These are phyloP conservation scores for Drosophila sordidula DNA, from an alignment of 2,888 invertebrate genomes.

Conservation along the genomic window DNA sequence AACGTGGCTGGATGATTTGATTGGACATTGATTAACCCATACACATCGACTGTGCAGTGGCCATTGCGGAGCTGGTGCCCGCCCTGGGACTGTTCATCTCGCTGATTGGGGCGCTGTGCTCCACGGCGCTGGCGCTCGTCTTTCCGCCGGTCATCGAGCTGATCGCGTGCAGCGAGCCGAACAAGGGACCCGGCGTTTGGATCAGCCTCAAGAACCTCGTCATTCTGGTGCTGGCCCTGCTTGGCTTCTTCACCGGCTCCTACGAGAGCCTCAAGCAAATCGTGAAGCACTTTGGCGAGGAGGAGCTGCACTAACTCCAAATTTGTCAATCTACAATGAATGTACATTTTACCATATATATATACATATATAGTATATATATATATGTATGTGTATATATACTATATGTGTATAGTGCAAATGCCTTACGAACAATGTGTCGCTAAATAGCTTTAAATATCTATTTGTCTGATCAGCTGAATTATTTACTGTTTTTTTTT, in stretches of 20 bases:
- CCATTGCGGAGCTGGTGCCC: conserved; percentile 94
- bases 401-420: conserved; percentile 5
- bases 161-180: conserved; percentile 88
- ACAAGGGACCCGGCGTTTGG: conserved; percentile 84
- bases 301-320: conserved; percentile 38
- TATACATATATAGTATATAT: conserved; percentile 5
- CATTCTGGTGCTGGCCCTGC: conserved; percentile 89
- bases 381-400: conserved; percentile 3
- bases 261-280: conserved; percentile 88
- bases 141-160: conserved; percentile 95
- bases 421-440: conserved; percentile 30
- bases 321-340: too few species aligned
- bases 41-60: conserved; percentile 87
- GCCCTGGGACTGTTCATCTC: conserved; percentile 95
- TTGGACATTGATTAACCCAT: neutral
- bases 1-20: too few species aligned
- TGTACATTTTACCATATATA: neutral
- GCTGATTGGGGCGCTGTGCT: conserved; percentile 95
- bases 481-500: conserved; percentile 13
- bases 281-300: conserved; percentile 74
- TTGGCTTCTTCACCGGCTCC: conserved; percentile 91
- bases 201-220: conserved; percentile 87
- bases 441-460: conserved; percentile 46
- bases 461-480: conserved; percentile 8
- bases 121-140: conserved; percentile 93